Conservation (phyloP, 1,140 invertebrate genomes). For the Lethrus apterus region DNA sequence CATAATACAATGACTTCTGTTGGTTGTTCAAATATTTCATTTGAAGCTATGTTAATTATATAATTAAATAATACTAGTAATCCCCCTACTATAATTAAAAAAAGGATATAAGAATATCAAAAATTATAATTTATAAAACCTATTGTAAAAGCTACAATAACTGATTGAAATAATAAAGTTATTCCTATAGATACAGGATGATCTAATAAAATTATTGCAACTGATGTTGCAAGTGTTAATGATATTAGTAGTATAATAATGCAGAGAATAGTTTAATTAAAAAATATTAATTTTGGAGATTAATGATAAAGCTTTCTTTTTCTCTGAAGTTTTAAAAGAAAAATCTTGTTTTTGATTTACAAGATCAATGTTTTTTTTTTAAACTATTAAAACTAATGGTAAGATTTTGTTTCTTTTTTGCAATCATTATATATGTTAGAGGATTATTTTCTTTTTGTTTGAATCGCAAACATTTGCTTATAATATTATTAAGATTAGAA, state of each 20-base stretch:
- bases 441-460: slow-evolving; percentile 43
- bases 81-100: slow-evolving; percentile 48
- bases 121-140: slow-evolving; percentile 40
- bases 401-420: slow-evolving; percentile 37
- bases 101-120: slow-evolving; percentile 47
- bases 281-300: slow-evolving; percentile 41
- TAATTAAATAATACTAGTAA: slow-evolving; percentile 52
- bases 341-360: slow-evolving; percentile 49
- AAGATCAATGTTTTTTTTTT: slow-evolving; percentile 51
- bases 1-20: too few relatives aligned
- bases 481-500: slow-evolving; percentile 47
- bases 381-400: slow-evolving; percentile 50
- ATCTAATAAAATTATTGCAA: slow-evolving; percentile 42
- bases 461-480: slow-evolving; percentile 46
- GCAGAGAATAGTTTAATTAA: slow-evolving; percentile 37
- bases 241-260: slow-evolving; percentile 39
- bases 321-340: slow-evolving; percentile 48
- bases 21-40: slow-evolving; percentile 49
- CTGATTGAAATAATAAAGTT: slow-evolving; percentile 44
- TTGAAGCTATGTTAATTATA: slow-evolving; percentile 47
- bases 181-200: slow-evolving; percentile 46
- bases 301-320: slow-evolving; percentile 47
- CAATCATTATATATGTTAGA: slow-evolving; percentile 40
- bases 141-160: slow-evolving; percentile 12
- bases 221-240: slow-evolving; percentile 34